Evolutionary conservation across 2,797 vertebrate genomes (phyloP).

Genomic region (Falco novaeseelandiae): DNA sequence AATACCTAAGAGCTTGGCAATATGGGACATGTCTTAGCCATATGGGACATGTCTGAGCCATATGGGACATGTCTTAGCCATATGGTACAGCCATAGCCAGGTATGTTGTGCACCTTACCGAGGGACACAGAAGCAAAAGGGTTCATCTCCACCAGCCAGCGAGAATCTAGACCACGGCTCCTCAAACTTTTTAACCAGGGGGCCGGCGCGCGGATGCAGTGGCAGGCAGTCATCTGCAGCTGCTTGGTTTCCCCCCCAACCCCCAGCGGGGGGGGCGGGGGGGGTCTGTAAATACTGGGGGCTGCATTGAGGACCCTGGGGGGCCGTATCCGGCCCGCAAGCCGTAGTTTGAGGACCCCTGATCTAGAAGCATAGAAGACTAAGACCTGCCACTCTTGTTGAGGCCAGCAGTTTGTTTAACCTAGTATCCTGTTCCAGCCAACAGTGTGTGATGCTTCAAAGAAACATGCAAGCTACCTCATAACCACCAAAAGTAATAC

Average conservation of each 20-base stretch:
- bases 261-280: no score
- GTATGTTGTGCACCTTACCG: not conserved
- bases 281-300: no score
- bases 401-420: not conserved
- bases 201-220: no score
- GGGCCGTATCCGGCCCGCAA: no score
- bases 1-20: not conserved
- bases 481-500: not conserved
- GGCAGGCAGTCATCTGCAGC: no score
- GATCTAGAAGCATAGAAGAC: not conserved
- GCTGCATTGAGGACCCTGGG: no score
- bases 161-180: not conserved
- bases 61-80: not conserved
- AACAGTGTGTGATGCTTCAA: not conserved
- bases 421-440: not conserved
- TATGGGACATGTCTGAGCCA: no score
- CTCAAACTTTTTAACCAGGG: no score
- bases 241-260: no score
- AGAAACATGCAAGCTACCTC: not conserved
- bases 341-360: no score
- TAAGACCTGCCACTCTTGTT: not conserved
- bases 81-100: not conserved
- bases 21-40: not conserved
- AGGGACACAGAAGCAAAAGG: accelerated
- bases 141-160: not conserved